Base-by-base conservation (phyloP, 2,113 vertebrate species). In the Spermophilus dauricus region DNA sequence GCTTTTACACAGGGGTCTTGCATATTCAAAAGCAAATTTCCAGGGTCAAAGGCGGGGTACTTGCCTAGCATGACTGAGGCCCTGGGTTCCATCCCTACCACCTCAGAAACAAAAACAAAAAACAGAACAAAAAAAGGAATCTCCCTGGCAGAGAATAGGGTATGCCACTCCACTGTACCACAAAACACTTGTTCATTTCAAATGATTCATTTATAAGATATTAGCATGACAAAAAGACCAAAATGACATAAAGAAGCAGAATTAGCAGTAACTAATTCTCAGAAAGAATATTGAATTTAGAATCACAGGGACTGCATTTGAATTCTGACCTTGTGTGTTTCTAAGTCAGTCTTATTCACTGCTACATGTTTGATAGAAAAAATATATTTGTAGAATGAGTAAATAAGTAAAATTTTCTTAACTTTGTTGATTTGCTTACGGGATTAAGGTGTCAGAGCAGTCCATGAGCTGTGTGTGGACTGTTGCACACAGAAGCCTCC, bases 181-280 rank as follows among this genome's bases (percentile, higher is more conserved):
- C 39, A 95, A 80, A 86, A 93, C 14, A 83, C 2, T 14, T 75
- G 65, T 80, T 91, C 39, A 20, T 65, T 94, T 83, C 34, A 82
- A 93, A 91, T 14, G 67, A 63, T 42, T 88, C 32, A 89, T 67
- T 75, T n/a, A 53, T 42, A 89, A 75, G 75, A 56, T 86, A 91
- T 53, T 61, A n/a, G 67, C 17, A 85, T 80, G 76, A 37, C n/a
- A 61, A 53, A 45, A 16, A 86, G 51, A 58, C 61, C 30, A 72
- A 13, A 85, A 85, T 80, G 76, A 37, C n/a, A 61, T 45, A 45
- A 16, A 86, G 51, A 58, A 20, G 34, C 34, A 77, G 67, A 85
- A 34, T 91, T 39, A 76, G 13, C 7, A 86, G 10, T 1, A 86
- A n/a, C 10, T 67, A 13, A 42, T 93, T 91, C 65, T 17, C 51